Evolutionary conservation across 2,797 vertebrate species (phyloP), one percentile per base, ranked within the genome.

Genomic region (Peromyscus eremicus): DNA sequence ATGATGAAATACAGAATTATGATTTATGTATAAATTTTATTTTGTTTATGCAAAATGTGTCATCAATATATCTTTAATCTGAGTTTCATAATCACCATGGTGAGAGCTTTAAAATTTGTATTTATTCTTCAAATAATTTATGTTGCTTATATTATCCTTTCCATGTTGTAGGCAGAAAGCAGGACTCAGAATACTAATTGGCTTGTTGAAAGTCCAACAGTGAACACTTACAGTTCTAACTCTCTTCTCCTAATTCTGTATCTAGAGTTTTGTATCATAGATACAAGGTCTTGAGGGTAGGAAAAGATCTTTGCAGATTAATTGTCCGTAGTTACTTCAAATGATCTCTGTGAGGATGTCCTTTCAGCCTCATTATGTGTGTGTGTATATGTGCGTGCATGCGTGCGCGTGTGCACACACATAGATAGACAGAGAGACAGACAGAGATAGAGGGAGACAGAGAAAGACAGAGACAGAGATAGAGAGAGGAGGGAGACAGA

Each of bases 291-390:
- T 75, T n/a, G 40, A 87, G 60, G 21, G 17, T 52, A 81, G n/a
- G 55, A 95, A 93, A 25, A 17, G 52, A 82, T 57, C 89, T 94
- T 77, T 62, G 57, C 62, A 82, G n/a, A 81, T 68, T 94, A 91
- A 75, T 77, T 85, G 25, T 12, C 14, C 3, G 10, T 43, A 68
- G 23, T 82, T 25, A 92, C 29, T 93, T 92, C 60, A 49, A 66
- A 37, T 55, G 6, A 66, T 80, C 17, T 80, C 84, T 7, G 0
- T 46, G 27, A 68, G 32, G 43, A 86, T 91, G 46, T 76, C 43
- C 82, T 43, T 84, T 75, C 68, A 89, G 55, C 16, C 7, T 89
- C 32, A 49, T 32, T 49, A 7, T 70, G 40, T 66, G 25, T 75
- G 19, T 55, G 49, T 49, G 43, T 40, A 40, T 40, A 4, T 40